Evolutionary conservation across 2,113 vertebrate species (phyloP).

Genomic region (Octodon degus): DNA sequence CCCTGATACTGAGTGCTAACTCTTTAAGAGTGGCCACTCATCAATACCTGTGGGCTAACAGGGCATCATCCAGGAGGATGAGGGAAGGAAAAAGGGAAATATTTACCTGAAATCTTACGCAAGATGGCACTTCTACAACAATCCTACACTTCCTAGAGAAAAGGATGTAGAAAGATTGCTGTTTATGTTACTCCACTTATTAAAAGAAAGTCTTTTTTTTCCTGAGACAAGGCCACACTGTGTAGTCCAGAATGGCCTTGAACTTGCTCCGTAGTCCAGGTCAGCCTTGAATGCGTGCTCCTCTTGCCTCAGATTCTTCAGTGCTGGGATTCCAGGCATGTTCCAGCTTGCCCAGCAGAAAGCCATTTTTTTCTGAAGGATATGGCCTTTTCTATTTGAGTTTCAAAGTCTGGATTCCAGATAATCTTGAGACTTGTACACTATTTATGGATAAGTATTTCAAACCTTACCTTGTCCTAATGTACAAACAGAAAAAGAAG

Average conservation of each 20-base stretch:
- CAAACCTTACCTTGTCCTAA: constrained; percentile 52
- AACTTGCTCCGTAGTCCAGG: background rate
- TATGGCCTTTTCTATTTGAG: background rate
- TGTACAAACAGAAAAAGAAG: constrained; percentile 24
- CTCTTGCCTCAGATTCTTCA: background rate
- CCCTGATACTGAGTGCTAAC: constrained; percentile 58
- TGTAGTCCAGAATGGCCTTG: background rate
- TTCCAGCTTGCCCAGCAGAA: background rate
- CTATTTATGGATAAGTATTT: constrained; percentile 51
- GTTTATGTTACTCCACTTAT: background rate
- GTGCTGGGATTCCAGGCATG: background rate
- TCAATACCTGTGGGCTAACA: background rate
- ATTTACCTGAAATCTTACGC: constrained; percentile 24
- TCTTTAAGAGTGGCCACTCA: background rate
- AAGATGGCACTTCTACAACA: constrained; percentile 42
- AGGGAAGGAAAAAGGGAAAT: constrained; percentile 31
- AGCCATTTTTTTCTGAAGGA: background rate
- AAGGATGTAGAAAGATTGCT: background rate
- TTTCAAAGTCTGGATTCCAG: constrained; percentile 59
- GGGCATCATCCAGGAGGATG: constrained; percentile 21
- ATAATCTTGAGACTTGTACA: constrained; percentile 46
- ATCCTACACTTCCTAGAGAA: constrained; percentile 20
- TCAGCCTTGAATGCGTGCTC: background rate
- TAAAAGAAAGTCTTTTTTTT: constrained; percentile 18
- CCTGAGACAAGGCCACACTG: background rate